Percentiles rank a stretch among this genome's conserved stretches.
These are phyloP conservation scores for Hyalella azteca DNA, from an alignment of 2,888 invertebrate species.

Conservation along the genomic window DNA sequence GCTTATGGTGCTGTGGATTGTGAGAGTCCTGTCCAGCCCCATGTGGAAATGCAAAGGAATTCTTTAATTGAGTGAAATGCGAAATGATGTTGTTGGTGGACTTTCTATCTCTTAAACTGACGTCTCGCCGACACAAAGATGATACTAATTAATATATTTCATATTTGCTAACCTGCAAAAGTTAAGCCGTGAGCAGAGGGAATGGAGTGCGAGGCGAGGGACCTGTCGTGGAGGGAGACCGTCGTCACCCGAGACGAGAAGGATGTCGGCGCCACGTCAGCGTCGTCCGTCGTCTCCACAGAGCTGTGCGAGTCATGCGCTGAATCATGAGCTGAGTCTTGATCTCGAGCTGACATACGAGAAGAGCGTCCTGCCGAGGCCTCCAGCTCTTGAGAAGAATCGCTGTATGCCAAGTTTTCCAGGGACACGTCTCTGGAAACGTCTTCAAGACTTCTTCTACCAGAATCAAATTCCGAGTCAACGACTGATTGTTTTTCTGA, in stretches of 20 bases:
- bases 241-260: not conserved
- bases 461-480: slow-evolving; percentile 33
- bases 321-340: slow-evolving; percentile 46
- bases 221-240: not conserved
- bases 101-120: too few species aligned
- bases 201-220: not conserved
- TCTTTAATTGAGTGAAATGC: too few species aligned
- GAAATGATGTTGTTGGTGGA: too few species aligned
- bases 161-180: not conserved
- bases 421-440: slow-evolving; percentile 50
- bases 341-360: slow-evolving; percentile 6
- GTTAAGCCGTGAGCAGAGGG: not conserved
- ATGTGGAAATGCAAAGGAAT: too few species aligned
- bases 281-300: slow-evolving; percentile 43
- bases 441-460: slow-evolving; percentile 37
- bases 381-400: slow-evolving; percentile 44
- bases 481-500: not conserved
- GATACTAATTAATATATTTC: too few species aligned
- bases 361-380: slow-evolving; percentile 41
- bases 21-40: too few species aligned
- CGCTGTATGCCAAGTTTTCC: slow-evolving; percentile 49
- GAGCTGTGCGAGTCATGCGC: slow-evolving; percentile 54
- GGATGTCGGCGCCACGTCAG: not conserved
- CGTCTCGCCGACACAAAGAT: too few species aligned
- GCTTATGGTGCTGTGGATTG: too few species aligned